Base-by-base conservation (phyloP, 2,797 vertebrate species). In the Sciaenops ocellatus region DNA sequence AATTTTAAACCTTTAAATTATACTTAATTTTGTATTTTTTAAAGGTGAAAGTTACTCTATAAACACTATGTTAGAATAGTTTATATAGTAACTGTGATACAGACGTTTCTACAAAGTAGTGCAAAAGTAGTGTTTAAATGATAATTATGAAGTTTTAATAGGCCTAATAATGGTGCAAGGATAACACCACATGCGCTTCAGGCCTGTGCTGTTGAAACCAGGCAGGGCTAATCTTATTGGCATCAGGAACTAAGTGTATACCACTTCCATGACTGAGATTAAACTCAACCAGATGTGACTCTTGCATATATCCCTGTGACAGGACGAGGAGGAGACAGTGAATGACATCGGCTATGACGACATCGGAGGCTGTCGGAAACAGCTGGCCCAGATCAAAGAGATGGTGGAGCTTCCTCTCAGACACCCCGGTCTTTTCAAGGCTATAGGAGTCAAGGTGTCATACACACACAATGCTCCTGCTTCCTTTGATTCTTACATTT, bases 321-420 rank as follows among this genome's bases (percentile, higher is more conserved):
- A 99, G 98, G 98, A 99, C 84, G 98, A 99, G 78, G 98, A 99
- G 83, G 98, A 99, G 74, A 98, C 95, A 1, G 93, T 99, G 68
- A 98, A 99, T 83, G 97, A 99, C 89, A 96, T 99, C 16, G 97
- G 98, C 57, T 98, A 98, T 30, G 97, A 98, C 87, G 97, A 98
- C 86, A 99, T 99, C 6, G 98, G 98, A 83, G 98, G 97, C 69
- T 98, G 97, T 85, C 94, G 97, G 75, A 97, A 97, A 90, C 98
- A 99, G 85, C 92, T 99, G 77, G 98, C 97, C 71, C 97, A 98
- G 79, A 98, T 99, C 89, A 99, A 98, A 86, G 98, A 98, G 89
- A 99, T 99, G 97, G 97, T 99, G 78, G 97, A 98, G 79, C 95
- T 99, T 63, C 98, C 97, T 0, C 94, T 99, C n/a, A 93, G 97